phyloP scores from a whole-genome alignment of 92 coral and sea anemone species.

The Paramuricea clavata region DNA sequence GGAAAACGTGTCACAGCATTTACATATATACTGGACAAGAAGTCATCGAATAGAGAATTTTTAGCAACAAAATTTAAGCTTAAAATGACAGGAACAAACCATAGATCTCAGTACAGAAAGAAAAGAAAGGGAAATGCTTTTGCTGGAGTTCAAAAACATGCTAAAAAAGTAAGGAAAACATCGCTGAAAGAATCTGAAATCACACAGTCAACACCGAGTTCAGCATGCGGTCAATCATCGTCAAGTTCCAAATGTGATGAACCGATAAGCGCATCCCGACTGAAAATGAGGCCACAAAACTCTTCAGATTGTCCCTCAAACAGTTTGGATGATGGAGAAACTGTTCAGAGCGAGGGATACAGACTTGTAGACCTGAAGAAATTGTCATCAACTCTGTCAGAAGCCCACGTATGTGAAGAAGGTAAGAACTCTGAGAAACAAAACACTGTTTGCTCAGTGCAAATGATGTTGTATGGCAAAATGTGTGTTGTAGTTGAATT shows the following conservation, averaged over 20 bases:
- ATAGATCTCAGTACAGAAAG: slow-evolving; percentile 37
- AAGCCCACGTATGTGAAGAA: slow-evolving; percentile 17
- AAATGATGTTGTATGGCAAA: not conserved
- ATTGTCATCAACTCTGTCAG: slow-evolving; percentile 32
- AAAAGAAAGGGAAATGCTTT: slow-evolving; percentile 56
- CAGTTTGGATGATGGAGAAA: slow-evolving; percentile 42
- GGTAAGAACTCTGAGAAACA: not conserved
- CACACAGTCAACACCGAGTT: not conserved
- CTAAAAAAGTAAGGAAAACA: slow-evolving; percentile 52
- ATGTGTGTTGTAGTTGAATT: not conserved
- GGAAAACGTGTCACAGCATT: not conserved
- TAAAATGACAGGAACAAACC: slow-evolving; percentile 18
- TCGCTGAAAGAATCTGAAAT: slow-evolving; percentile 15
- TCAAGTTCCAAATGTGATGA: slow-evolving; percentile 45
- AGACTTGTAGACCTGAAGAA: slow-evolving; percentile 48
- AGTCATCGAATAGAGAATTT: not conserved
- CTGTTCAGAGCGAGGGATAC: slow-evolving; percentile 32
- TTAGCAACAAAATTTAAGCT: not conserved
- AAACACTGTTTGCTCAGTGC: too few species aligned
- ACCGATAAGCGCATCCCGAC: slow-evolving; percentile 35
- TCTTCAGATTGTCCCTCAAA: slow-evolving; percentile 25
- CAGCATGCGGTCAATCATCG: slow-evolving; percentile 3
- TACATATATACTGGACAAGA: not conserved
- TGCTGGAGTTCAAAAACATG: slow-evolving; percentile 40
- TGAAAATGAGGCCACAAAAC: slow-evolving; percentile 49